phyloP scores from a whole-genome alignment of 2,797 vertebrate species.

The Microhierax caerulescens region DNA sequence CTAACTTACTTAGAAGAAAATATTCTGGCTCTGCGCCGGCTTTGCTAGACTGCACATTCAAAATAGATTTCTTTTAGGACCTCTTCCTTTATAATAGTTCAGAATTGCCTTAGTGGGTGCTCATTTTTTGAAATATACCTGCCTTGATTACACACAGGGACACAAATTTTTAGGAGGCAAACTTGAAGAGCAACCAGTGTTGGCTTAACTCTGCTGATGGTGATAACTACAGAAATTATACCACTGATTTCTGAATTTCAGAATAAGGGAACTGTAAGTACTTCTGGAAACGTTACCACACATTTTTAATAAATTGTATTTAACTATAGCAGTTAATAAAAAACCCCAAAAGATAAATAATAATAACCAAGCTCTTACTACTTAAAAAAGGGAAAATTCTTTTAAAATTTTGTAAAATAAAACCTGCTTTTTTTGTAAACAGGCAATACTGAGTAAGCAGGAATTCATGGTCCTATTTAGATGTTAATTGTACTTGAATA shows the following conservation, averaged over 20 bases:
- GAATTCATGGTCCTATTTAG: background rate
- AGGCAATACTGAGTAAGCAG: background rate
- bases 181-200: background rate
- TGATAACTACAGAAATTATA: background rate
- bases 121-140: background rate
- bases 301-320: background rate
- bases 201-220: conserved; percentile 2
- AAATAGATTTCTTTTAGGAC: background rate
- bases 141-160: background rate
- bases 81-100: background rate
- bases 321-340: background rate
- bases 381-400: background rate
- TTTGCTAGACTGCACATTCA: background rate
- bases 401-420: background rate
- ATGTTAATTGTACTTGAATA: background rate
- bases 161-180: background rate
- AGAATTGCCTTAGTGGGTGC: background rate
- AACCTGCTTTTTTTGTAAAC: background rate
- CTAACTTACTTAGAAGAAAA: background rate
- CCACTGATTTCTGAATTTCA: background rate
- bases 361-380: background rate
- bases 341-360: conserved; percentile 30
- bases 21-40: background rate
- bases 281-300: background rate
- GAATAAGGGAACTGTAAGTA: background rate